Evolutionary conservation across 2,797 vertebrate species (phyloP).

Genomic region (Coregonus suidteri): DNA sequence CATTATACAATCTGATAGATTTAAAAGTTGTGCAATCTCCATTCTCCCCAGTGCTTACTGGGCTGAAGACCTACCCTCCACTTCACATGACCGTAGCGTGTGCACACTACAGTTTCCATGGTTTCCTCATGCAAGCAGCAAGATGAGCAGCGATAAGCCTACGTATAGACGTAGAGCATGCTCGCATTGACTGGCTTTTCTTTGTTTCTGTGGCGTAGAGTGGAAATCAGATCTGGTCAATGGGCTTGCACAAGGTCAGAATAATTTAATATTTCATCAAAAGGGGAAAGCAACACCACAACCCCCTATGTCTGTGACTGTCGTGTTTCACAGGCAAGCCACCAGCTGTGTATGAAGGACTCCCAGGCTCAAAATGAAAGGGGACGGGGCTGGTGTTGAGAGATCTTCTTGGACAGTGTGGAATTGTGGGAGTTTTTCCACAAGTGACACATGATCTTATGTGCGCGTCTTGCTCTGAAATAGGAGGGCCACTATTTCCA

Average conservation of each 20-base stretch:
- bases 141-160: neutral
- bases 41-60: neutral
- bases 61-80: constrained; percentile 3
- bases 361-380: neutral
- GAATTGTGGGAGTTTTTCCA: constrained; percentile 10
- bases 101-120: constrained; percentile 8
- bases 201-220: neutral
- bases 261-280: neutral
- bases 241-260: neutral
- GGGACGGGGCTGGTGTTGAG: neutral
- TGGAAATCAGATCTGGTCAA: neutral
- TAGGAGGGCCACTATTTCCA: neutral
- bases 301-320: neutral
- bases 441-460: neutral
- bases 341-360: too few relatives aligned
- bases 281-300: neutral
- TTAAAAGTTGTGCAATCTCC: neutral
- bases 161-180: neutral
- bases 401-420: neutral
- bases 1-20: neutral
- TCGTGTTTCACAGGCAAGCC: neutral
- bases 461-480: neutral
- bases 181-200: neutral
- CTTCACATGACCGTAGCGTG: constrained; percentile 27
- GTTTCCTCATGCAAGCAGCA: neutral